Conservation (phyloP, 2,113 vertebrate genomes). For the Phalacrocorax aristotelis region DNA sequence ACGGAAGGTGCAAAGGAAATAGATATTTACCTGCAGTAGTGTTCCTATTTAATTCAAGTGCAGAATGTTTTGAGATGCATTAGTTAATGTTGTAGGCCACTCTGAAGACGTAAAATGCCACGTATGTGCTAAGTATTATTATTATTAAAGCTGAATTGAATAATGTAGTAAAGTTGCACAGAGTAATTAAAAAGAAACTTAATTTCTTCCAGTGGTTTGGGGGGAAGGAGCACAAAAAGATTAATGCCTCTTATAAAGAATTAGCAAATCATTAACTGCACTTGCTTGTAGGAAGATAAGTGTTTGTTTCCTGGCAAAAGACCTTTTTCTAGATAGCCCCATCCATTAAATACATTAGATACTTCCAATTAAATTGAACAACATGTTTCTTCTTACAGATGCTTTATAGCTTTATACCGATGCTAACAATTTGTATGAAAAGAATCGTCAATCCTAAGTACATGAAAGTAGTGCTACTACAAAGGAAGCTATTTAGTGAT, state of each 20-base stretch:
- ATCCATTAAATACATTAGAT: background rate
- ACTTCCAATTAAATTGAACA: background rate
- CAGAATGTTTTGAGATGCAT: background rate
- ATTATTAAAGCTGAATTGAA: conserved; percentile 1
- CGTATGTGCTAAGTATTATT: background rate
- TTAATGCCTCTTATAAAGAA: background rate
- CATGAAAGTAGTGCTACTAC: background rate
- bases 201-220: conserved; percentile 10
- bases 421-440: background rate
- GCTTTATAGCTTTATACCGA: background rate
- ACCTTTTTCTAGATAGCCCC: background rate
- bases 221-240: background rate
- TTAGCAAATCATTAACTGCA: background rate
- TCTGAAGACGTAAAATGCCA: background rate
- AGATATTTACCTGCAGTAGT: background rate
- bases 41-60: conserved; percentile 12
- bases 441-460: background rate
- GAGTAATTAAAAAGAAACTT: conserved; percentile 25
- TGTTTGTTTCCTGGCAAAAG: background rate
- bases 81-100: background rate
- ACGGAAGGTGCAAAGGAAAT: background rate
- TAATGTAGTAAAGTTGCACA: background rate
- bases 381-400: background rate
- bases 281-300: background rate
- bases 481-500: background rate